Evolutionary conservation across 2,888 invertebrate species (phyloP), one percentile per base, ranked within the genome.

Genomic region (Diadegma fenestrale): DNA sequence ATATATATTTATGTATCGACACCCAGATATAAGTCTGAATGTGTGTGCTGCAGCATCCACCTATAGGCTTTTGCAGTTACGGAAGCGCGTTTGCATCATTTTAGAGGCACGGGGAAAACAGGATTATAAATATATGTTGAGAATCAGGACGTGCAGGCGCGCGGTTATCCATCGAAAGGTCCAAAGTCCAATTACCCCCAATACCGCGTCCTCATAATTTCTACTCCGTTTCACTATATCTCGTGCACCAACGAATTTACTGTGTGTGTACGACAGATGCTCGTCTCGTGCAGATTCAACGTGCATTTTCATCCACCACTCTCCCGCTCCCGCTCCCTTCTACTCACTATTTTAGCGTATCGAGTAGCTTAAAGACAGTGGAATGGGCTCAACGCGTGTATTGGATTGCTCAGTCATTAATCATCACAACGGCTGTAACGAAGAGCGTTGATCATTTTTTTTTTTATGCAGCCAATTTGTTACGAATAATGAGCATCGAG

Each of bases 141-240:
- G 75, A 76, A 61, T 75, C 63, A 51, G 63, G 43, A 26, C 22
- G 72, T 33, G 71, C 51, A 43, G 78, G 76, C 54, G n/a, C n/a
- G n/a, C n/a, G 64, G 64, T 66, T 66, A 80, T 66, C 80, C 58
- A 37, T 58, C n/a, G 71, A 14, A 76, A 82, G 78, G 76, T 81
- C 84, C 79, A 77, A 79, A 87, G 73, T 80, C 75, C 87, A 87
- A 87, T 87, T 86, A 86, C 82, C 84, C 81, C 78, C 66, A 82
- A 84, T 87, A 73, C 78, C 77, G 80, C 73, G 80, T 64, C 81
- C 71, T 79, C 79, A 82, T 86, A 84, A 87, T 86, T 88, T 87
- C 85, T 83, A 79, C 79, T 83, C 78, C 68, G 77, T 85, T 85
- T 85, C 79, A 69, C 79, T 30, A 58, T 43, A 61, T 76, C 68